Evolutionary conservation across 2,797 vertebrate species (phyloP).

Genomic region (Columba guinea): DNA sequence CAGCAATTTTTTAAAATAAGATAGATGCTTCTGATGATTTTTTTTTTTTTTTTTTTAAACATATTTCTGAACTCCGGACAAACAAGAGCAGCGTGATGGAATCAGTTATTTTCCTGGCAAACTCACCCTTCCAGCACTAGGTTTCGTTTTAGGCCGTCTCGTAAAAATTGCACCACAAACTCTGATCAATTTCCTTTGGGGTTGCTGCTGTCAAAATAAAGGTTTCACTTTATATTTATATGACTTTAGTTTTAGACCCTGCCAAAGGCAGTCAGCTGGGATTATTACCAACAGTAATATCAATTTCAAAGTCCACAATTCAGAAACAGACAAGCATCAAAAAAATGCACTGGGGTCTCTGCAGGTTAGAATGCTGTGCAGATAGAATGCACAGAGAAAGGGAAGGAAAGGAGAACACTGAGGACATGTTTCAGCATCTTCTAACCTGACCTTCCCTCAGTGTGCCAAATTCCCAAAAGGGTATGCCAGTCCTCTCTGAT

Average conservation of each 20-base stretch:
- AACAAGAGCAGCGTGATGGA: constrained; percentile 28
- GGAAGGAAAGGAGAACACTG: not conserved
- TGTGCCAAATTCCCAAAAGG: not conserved
- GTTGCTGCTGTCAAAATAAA: constrained; percentile 68
- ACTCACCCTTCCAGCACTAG: not conserved
- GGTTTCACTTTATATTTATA: constrained; percentile 64
- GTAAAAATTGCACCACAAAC: constrained; percentile 59
- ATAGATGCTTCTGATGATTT: not conserved
- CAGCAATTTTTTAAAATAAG: not conserved
- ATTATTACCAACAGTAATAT: constrained; percentile 50
- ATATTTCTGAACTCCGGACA: not conserved
- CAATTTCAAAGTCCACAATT: constrained; percentile 58
- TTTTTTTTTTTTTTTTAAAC: not conserved
- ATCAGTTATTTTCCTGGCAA: constrained; percentile 49
- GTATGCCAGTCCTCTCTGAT: not conserved
- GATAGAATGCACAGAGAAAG: not conserved
- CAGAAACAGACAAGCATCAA: constrained; percentile 17
- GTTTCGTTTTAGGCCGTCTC: constrained; percentile 46
- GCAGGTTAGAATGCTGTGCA: not conserved
- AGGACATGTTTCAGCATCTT: not conserved
- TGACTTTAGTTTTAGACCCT: constrained; percentile 51
- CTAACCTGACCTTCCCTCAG: not conserved
- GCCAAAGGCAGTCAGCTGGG: constrained; percentile 42
- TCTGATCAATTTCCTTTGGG: constrained; percentile 60
- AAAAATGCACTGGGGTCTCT: constrained; percentile 31